phyloP scores from a whole-genome alignment of 1,140 invertebrate species.

The Aphis gossypii region DNA sequence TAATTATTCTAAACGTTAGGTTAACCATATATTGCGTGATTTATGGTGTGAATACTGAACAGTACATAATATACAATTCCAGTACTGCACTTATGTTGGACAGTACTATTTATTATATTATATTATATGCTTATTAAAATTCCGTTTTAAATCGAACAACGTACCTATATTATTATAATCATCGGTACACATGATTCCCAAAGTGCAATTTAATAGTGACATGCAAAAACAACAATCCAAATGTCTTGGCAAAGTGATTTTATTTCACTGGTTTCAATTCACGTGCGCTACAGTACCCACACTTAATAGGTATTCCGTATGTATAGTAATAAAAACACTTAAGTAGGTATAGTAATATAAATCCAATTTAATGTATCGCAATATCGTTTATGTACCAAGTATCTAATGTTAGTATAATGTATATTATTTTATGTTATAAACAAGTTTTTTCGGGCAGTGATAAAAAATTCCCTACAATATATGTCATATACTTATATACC shows the following conservation, averaged over 20 bases:
- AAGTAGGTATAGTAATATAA: not conserved
- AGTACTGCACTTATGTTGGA: not conserved
- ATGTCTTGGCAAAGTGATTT: not conserved
- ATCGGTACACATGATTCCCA: not conserved
- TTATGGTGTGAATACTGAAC: not conserved
- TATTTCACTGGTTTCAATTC: not conserved
- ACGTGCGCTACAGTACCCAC: not conserved
- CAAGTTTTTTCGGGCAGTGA: not conserved
- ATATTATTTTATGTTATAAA: not conserved
- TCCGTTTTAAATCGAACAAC: not conserved
- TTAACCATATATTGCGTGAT: constrained; percentile 21
- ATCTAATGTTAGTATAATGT: not conserved
- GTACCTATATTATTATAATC: constrained; percentile 15
- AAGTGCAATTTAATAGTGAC: not conserved
- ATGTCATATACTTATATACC: no score
- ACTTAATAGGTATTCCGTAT: not conserved
- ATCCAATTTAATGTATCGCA: not conserved
- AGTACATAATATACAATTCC: not conserved
- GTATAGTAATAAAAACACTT: not conserved
- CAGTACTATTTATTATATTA: not conserved
- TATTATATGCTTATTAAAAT: constrained; percentile 14
- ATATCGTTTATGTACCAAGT: not conserved
- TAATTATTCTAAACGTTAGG: constrained; percentile 34
- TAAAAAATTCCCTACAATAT: not conserved
- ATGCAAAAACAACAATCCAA: not conserved